A percentile compares a stretch with the other conserved stretches of the same genome.
These are phyloP conservation scores for Eurystomus gularis DNA, from an alignment of 2,113 vertebrate species.

Conservation along the genomic window DNA sequence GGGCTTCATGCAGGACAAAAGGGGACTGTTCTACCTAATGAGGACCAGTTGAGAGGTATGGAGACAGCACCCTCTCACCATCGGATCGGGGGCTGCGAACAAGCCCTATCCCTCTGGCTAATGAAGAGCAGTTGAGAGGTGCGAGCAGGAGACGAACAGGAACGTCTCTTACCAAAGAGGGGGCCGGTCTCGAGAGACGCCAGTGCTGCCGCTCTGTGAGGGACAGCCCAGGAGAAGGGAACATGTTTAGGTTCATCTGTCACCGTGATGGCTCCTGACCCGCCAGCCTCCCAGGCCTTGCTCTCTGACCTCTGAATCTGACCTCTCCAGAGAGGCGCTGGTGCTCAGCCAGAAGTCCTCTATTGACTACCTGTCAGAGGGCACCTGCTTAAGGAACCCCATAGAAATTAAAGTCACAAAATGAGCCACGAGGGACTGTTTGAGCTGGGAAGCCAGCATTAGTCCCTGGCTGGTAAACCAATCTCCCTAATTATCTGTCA, in stretches of 20 bases:
- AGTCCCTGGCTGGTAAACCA: slow-evolving; percentile 82
- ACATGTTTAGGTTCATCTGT: slow-evolving; percentile 81
- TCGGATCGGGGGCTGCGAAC: slow-evolving; percentile 49
- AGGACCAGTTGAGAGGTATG: slow-evolving; percentile 86
- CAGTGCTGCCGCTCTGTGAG: neutral
- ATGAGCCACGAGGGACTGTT: slow-evolving; percentile 86
- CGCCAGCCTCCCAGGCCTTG: slow-evolving; percentile 76
- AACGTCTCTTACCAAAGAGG: slow-evolving; percentile 20
- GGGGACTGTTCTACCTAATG: slow-evolving; percentile 82
- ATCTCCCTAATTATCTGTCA: slow-evolving; percentile 93
- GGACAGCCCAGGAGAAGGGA: slow-evolving; percentile 2
- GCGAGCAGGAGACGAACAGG: slow-evolving; percentile 45
- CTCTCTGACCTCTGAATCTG: slow-evolving; percentile 86
- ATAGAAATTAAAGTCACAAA: slow-evolving; percentile 87
- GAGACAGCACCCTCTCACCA: slow-evolving; percentile 76
- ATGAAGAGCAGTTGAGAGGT: slow-evolving; percentile 84
- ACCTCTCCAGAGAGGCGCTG: slow-evolving; percentile 80
- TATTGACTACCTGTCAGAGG: slow-evolving; percentile 94
- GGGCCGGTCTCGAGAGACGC: slow-evolving; percentile 15
- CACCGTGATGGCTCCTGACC: slow-evolving; percentile 86
- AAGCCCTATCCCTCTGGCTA: slow-evolving; percentile 54
- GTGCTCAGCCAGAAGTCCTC: slow-evolving; percentile 78
- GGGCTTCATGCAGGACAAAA: slow-evolving; percentile 82
- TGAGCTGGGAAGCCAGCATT: slow-evolving; percentile 74
- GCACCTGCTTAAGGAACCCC: slow-evolving; percentile 82